Evolutionary conservation across 2,797 vertebrate genomes (phyloP).

Genomic region (Sebastiscus albofasciatus): DNA sequence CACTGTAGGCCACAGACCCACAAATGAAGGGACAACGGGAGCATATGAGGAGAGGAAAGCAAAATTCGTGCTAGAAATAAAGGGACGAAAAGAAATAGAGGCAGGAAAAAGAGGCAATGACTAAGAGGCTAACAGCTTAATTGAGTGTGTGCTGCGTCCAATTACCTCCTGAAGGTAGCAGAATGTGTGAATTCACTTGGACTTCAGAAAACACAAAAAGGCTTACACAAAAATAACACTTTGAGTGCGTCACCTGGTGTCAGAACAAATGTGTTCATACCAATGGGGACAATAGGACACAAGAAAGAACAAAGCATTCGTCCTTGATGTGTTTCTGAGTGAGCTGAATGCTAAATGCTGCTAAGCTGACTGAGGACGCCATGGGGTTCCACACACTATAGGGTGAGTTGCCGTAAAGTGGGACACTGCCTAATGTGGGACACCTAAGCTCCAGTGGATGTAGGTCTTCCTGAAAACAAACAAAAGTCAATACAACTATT

Average conservation of each 20-base stretch:
- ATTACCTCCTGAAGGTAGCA: constrained; percentile 62
- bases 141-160: constrained; percentile 58
- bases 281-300: constrained; percentile 12
- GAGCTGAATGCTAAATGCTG: constrained; percentile 43
- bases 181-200: constrained; percentile 52
- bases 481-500: no score
- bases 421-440: no score
- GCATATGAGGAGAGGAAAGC: constrained; percentile 12
- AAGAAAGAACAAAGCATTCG: not conserved
- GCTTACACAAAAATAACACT: constrained; percentile 6
- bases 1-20: not conserved
- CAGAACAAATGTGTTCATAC: constrained; percentile 8
- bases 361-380: constrained; percentile 18
- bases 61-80: constrained; percentile 32
- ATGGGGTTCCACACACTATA: constrained; percentile 28
- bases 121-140: constrained; percentile 64
- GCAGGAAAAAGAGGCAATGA: constrained; percentile 19
- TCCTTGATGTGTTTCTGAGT: constrained; percentile 12
- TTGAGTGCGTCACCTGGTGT: constrained; percentile 21
- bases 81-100: not conserved
- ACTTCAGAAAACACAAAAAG: constrained; percentile 1
- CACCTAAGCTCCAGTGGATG: no score
- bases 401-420: no score
- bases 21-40: constrained; percentile 2
- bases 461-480: no score